Evolutionary conservation across 2,113 vertebrate species (phyloP), one percentile per base, ranked within the genome.

Genomic region (Planiliza haematocheilus): DNA sequence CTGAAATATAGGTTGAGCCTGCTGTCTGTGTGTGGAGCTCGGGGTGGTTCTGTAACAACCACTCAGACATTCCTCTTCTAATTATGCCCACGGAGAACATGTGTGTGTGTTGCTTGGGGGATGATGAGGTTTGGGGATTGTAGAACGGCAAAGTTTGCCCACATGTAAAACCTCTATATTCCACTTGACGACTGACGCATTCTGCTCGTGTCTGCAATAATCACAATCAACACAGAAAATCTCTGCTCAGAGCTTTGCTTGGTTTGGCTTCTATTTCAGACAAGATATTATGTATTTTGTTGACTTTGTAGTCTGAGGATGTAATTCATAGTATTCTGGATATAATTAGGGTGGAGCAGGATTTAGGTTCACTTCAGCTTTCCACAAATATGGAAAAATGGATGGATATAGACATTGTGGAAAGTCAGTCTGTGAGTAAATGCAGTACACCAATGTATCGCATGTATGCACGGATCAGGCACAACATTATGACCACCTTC

Each of bases 51-150:
- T 70, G 65, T 38, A 55, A 72, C 43, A 69, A 48, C 30, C 68
- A 45, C 50, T 76, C 66, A 82, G 79, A 81, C 79, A 74, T 80
- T 86, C 66, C 66, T 76, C 49, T 41, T 71, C 51, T 90, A 83
- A 91, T 89, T 84, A 79, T 45, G 43, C 58, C 37, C 18, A 20
- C 64, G 5, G 63, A 76, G 18, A 79, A 69, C 46, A 20, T 36
- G 49, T 76, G 57, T 69, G 20, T 58, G 59, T 66, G 45, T 66
- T 45, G 43, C 48, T 66, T 62, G 39, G 12, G 58, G 17, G 21
- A 9, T 38, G 41, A 70, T 7, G 21, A 42, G 36, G 21, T 10
- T 34, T 30, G 37, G 30, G 49, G 43, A 9, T 18, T 53, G 65
- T 51, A 70, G 24, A 83, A 72, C 68, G 51, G n/a, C 46, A 41